Conservation (phyloP, 2,888 invertebrate genomes). For the Pyrocoelia pectoralis region DNA sequence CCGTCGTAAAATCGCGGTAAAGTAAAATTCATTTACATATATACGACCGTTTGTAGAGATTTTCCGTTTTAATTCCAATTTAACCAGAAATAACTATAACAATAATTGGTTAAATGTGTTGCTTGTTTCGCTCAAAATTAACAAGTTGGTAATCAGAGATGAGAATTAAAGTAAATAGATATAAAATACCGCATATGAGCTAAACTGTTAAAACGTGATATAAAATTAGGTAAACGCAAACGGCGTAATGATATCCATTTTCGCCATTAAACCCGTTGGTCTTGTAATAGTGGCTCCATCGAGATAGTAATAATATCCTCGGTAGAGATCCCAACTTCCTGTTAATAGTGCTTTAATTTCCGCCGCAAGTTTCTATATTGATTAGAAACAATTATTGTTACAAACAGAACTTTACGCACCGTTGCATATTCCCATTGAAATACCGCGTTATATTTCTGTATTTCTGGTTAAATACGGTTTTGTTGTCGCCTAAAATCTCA, state of each 20-base stretch:
- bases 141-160: slow-evolving; percentile 11
- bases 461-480: not conserved
- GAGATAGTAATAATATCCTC: slow-evolving; percentile 35
- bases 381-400: slow-evolving; percentile 35
- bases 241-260: slow-evolving; percentile 34
- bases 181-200: slow-evolving; percentile 28
- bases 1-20: not conserved
- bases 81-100: slow-evolving; percentile 6
- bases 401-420: slow-evolving; percentile 33
- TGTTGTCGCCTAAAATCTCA: not conserved
- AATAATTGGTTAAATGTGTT: slow-evolving; percentile 5
- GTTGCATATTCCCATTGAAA: slow-evolving; percentile 24
- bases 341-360: slow-evolving; percentile 39
- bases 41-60: not conserved
- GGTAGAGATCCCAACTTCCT: slow-evolving; percentile 35
- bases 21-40: slow-evolving; percentile 5
- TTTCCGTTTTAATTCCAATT: slow-evolving; percentile 3
- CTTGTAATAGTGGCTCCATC: slow-evolving; percentile 28
- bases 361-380: slow-evolving; percentile 35
- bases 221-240: slow-evolving; percentile 29
- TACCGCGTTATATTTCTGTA: slow-evolving; percentile 3
- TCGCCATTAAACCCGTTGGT: slow-evolving; percentile 30
- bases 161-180: slow-evolving; percentile 23
- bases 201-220: slow-evolving; percentile 28
- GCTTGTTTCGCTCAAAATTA: slow-evolving; percentile 9